Evolutionary conservation across 2,888 invertebrate species (phyloP).

Genomic region (Plemyria rubiginata): DNA sequence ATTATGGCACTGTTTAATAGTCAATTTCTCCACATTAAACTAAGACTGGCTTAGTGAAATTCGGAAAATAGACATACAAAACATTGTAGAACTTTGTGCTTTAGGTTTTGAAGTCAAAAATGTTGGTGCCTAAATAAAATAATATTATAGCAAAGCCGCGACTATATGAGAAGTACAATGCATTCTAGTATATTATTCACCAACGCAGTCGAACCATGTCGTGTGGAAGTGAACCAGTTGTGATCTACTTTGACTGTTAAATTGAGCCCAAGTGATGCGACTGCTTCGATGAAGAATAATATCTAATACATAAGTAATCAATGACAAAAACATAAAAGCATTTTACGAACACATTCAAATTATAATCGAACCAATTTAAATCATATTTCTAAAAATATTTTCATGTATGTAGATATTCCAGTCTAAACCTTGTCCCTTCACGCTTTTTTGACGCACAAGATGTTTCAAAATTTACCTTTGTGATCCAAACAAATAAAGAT

Average conservation of each 20-base stretch:
- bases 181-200: constrained; percentile 22
- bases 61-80: constrained; percentile 47
- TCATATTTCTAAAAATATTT: neutral
- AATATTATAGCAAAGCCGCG: neutral
- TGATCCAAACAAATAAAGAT: neutral
- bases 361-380: neutral
- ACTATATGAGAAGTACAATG: constrained; percentile 8
- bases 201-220: constrained; percentile 11
- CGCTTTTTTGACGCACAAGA: neutral
- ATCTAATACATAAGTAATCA: constrained; percentile 13
- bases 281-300: constrained; percentile 21
- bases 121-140: constrained; percentile 3
- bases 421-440: neutral
- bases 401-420: neutral
- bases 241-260: constrained; percentile 4
- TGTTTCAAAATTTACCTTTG: neutral
- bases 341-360: constrained; percentile 8
- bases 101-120: neutral
- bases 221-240: neutral
- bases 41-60: constrained; percentile 62
- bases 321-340: constrained; percentile 15
- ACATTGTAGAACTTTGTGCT: constrained; percentile 29
- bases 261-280: constrained; percentile 8
- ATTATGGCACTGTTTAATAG: constrained; percentile 35
- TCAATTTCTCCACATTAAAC: constrained; percentile 52